A percentile compares a stretch with the other conserved stretches of the same genome.
Conservation (phyloP, 2,113 vertebrate species). For the Tor tambroides region DNA sequence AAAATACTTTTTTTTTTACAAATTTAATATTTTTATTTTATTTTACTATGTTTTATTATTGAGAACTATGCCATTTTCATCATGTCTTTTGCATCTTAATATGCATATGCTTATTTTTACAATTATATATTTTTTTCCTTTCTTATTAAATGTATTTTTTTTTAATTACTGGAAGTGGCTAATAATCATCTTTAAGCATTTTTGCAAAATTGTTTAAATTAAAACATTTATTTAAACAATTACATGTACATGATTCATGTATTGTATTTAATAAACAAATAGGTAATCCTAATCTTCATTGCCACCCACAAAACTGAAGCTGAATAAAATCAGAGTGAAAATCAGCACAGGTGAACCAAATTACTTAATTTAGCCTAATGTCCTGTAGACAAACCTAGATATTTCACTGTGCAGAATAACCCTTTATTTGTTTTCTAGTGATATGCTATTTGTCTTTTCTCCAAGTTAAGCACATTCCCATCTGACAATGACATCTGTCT, state of each 20-base stretch:
- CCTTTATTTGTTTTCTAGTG: not conserved
- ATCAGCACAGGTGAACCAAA: not conserved
- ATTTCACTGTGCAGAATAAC: not conserved
- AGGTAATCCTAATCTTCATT: not conserved
- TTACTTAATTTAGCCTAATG: not conserved
- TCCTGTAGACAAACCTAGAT: not conserved
- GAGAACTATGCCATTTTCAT: not conserved
- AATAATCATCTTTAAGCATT: not conserved
- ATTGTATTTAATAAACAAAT: not conserved
- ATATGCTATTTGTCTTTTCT: constrained; percentile 5
- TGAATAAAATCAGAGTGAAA: not conserved
- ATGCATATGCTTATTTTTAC: too few relatives aligned
- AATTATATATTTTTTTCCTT: too few relatives aligned
- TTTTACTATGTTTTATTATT: not conserved
- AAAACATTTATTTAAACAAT: not conserved
- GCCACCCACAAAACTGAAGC: not conserved
- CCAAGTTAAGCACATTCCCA: not conserved
- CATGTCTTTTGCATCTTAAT: not conserved
- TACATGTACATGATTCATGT: not conserved
- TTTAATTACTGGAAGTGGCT: not conserved
- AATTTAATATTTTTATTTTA: too few relatives aligned
- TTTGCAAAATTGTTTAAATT: not conserved
- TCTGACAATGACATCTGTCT: constrained; percentile 14
- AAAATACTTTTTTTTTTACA: too few relatives aligned
- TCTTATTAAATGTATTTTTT: not conserved